Evolutionary conservation across 2,113 vertebrate species (phyloP).

Genomic region (Miniopterus natalensis): DNA sequence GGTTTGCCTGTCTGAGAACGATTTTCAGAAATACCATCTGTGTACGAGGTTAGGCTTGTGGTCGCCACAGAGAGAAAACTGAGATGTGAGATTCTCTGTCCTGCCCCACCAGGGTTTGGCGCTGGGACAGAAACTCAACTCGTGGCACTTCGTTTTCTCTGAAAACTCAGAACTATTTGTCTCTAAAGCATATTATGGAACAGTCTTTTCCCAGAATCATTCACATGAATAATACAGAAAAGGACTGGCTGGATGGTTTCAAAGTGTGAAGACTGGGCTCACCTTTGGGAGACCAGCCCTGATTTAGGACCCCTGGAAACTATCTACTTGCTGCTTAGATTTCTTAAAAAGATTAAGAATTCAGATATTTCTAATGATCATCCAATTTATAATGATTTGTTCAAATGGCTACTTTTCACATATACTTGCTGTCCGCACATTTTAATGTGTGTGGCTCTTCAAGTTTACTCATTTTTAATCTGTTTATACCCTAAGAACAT

Average conservation of each 20-base stretch:
- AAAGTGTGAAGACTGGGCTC: neutral
- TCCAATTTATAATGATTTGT: neutral
- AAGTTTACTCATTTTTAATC: neutral
- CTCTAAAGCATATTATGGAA: neutral
- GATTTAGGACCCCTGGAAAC: neutral
- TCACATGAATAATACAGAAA: neutral
- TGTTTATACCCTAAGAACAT: neutral
- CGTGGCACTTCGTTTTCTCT: neutral
- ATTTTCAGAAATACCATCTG: neutral
- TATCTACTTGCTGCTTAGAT: neutral
- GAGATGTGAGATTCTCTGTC: neutral
- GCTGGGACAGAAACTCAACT: neutral
- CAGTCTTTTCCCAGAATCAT: neutral
- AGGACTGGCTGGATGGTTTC: neutral
- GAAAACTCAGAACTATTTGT: neutral
- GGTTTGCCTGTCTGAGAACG: neutral
- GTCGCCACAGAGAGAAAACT: neutral
- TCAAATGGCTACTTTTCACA: neutral
- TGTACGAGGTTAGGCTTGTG: neutral
- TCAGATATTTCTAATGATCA: neutral
- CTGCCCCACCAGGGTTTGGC: neutral
- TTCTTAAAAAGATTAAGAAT: neutral
- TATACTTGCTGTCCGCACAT: neutral
- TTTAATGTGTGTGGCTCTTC: neutral
- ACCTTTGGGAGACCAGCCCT: neutral